Conservation (phyloP, 1,140 invertebrate species). For the Arion vulgaris region DNA sequence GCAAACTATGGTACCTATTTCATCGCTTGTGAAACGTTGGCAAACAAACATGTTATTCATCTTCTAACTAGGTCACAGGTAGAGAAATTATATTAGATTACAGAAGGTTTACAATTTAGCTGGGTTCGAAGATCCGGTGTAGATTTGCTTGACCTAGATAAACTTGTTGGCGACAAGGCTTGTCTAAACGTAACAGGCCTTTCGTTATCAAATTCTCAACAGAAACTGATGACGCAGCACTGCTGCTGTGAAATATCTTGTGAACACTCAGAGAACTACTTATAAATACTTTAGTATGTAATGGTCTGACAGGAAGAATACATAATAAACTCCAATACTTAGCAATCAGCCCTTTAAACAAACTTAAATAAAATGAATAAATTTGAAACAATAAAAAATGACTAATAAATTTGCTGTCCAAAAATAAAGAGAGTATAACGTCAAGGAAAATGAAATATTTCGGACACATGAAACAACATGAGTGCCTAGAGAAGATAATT, state of each 20-base stretch:
- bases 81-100: background rate
- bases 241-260: background rate
- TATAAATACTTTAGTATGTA: background rate
- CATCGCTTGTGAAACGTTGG: background rate
- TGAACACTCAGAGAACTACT: background rate
- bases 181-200: background rate
- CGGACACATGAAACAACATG: too few relatives aligned
- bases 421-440: background rate
- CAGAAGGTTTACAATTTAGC: background rate
- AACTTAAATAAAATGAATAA: background rate
- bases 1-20: background rate
- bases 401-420: background rate
- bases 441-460: too few relatives aligned
- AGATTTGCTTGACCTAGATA: conserved; percentile 14
- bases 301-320: too few relatives aligned
- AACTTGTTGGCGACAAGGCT: background rate
- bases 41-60: conserved; percentile 3
- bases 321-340: too few relatives aligned
- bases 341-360: too few relatives aligned
- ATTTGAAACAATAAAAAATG: background rate
- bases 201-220: background rate
- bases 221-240: background rate
- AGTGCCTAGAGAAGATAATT: too few relatives aligned
- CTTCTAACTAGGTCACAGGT: background rate
- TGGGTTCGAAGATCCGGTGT: background rate